Conservation (phyloP, 2,113 vertebrate genomes). For the Psettodes erumei region DNA sequence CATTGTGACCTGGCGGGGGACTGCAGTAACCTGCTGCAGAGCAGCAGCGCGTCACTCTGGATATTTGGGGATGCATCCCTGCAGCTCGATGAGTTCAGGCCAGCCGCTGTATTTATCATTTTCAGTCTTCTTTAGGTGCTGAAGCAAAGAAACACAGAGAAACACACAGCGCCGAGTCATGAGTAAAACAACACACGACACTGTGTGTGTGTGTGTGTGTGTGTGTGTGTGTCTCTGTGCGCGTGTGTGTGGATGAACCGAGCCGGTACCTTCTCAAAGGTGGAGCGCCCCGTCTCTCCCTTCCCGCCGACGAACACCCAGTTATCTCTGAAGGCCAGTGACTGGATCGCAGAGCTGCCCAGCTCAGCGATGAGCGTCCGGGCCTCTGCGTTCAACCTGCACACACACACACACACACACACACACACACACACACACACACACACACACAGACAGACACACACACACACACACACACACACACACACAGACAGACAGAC, state of each 20-base stretch:
- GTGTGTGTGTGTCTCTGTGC: too few relatives aligned
- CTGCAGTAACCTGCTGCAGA: too few relatives aligned
- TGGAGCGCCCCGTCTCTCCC: conserved; percentile 84
- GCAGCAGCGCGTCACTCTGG: too few relatives aligned
- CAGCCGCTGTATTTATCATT: conserved; percentile 91
- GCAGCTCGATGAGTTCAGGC: conserved; percentile 91
- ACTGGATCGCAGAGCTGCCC: conserved; percentile 84
- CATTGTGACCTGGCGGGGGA: too few relatives aligned
- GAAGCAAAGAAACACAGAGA: conserved; percentile 43
- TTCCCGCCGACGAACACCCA: conserved; percentile 96
- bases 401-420: neutral
- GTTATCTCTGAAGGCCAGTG: conserved; percentile 89
- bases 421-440: neutral
- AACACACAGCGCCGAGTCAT: neutral
- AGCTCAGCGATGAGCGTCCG: conserved; percentile 85
- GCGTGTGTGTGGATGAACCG: too few relatives aligned
- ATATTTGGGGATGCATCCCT: conserved; percentile 91
- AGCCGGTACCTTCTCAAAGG: conserved; percentile 88
- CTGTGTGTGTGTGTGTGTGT: too few relatives aligned
- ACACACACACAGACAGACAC: neutral
- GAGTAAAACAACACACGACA: too few relatives aligned
- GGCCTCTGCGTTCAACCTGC: conserved; percentile 89
- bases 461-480: too few relatives aligned
- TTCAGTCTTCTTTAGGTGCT: conserved; percentile 89
- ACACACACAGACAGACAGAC: too few relatives aligned